These are phyloP conservation scores for Lota lota DNA, from an alignment of 2,113 vertebrate genomes.

Conservation along the genomic window DNA sequence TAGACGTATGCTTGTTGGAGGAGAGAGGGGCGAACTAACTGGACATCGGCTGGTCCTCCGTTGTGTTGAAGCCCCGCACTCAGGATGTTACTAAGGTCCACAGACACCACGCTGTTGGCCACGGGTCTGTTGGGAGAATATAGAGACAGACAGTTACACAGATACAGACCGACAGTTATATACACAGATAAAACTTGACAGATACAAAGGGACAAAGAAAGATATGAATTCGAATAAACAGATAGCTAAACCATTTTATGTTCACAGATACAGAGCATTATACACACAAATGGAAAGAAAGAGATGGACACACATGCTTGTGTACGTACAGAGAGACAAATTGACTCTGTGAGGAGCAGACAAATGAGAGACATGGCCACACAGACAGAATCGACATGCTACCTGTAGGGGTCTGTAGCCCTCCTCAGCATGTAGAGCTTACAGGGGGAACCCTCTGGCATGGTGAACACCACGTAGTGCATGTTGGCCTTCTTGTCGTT, in stretches of 20 bases:
- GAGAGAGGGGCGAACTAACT: slow-evolving; percentile 67
- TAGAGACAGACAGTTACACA: slow-evolving; percentile 3
- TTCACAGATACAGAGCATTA: too few relatives aligned
- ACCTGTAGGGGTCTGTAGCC: slow-evolving; percentile 88
- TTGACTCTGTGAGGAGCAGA: too few relatives aligned
- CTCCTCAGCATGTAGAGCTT: slow-evolving; percentile 86
- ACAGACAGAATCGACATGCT: slow-evolving; percentile 22
- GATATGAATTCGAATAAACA: too few relatives aligned
- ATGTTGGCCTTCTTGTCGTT: slow-evolving; percentile 88
- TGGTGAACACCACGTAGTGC: slow-evolving; percentile 90
- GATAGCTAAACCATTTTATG: too few relatives aligned
- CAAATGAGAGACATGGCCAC: neutral
- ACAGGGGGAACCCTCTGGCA: slow-evolving; percentile 80
- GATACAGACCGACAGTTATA: neutral
- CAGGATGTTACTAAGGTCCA: slow-evolving; percentile 81
- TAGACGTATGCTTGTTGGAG: too few relatives aligned
- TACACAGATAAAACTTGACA: neutral
- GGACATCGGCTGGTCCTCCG: slow-evolving; percentile 51
- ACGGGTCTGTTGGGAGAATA: slow-evolving; percentile 67
- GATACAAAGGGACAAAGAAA: too few relatives aligned
- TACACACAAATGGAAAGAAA: neutral
- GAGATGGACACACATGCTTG: too few relatives aligned
- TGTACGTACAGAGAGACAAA: too few relatives aligned
- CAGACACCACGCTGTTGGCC: slow-evolving; percentile 76
- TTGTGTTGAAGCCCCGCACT: slow-evolving; percentile 74